Base-by-base conservation (phyloP, 2,113 vertebrate species). In the Gymnogyps californianus region DNA sequence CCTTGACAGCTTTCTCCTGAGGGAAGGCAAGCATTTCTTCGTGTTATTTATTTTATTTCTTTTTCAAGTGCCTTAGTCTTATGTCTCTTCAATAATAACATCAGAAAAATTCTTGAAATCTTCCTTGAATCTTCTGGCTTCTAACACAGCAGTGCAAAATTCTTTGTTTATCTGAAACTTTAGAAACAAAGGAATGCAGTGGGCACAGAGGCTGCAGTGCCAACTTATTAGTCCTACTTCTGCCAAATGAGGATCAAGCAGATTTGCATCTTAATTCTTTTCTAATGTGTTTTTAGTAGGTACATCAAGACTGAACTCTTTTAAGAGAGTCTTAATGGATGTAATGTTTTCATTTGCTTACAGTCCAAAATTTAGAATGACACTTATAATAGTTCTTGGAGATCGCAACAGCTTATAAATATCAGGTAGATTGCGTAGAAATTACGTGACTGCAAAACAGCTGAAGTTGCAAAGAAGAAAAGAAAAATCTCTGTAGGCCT, bases 261-360 rank as follows among this genome's bases (percentile, higher is more conserved):
- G 89, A 95, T 96, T 96, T 94, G 38, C 46, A 76, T 92, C 40
- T 57, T 93, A 93, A 91, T 71, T 87, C 0, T 7, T 94, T 80
- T 62, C 76, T 95, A 85, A 83, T 96, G 46, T 80, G 84, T 87
- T 94, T 91, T 93, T 66, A 66, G 81, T 82, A 66, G 61, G 49
- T 74, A 31, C 54, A 77, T 93, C 5, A 54, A 55, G 78, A 70
- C 57, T 87, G 34, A 90, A 55, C 29, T 78, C n/a, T 81, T 57
- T 12, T 22, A 66, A 75, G 62, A 89, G 80, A 83, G 70, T n/a
- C 54, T 87, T 96, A 96, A 66, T 62, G 74, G 54, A 65, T 72
- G 24, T 70, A 71, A 65, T 49, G 22, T 46, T 96, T 89, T 80
- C 40, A 29, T 79, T 69, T 84, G 47, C 59, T 74, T 59, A 22